These are phyloP conservation scores for Cryptus viduatorius DNA, from an alignment of 2,888 invertebrate genomes.

Conservation along the genomic window DNA sequence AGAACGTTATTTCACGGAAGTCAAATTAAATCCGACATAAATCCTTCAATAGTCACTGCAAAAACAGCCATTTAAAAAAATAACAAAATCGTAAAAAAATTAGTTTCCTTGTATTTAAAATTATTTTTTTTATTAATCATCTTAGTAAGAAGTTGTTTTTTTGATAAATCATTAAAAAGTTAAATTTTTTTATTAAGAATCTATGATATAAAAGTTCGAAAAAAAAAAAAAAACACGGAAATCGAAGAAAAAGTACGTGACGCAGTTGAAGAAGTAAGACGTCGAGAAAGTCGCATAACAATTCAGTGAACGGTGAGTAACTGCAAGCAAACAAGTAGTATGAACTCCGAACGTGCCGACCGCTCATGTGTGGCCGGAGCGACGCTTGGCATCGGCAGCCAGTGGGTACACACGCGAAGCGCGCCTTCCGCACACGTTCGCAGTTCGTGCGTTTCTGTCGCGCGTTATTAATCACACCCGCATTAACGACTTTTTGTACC, in stretches of 20 bases:
- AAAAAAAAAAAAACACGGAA: background rate
- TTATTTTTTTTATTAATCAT: too few relatives aligned
- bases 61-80: too few relatives aligned
- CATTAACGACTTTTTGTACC: conserved; percentile 73
- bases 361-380: background rate
- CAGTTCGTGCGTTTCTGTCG: conserved; percentile 62
- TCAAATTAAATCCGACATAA: background rate
- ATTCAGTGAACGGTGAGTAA: conserved; percentile 41
- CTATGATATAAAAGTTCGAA: too few relatives aligned
- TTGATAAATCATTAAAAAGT: too few relatives aligned
- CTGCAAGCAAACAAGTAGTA: conserved; percentile 57
- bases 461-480: conserved; percentile 78
- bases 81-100: too few relatives aligned
- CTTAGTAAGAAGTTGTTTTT: too few relatives aligned
- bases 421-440: conserved; percentile 18
- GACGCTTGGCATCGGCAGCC: too few relatives aligned
- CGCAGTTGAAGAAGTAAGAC: background rate
- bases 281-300: background rate
- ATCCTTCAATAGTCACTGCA: background rate
- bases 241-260: background rate
- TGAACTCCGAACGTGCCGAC: conserved; percentile 46
- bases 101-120: too few relatives aligned
- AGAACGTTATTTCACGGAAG: background rate
- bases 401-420: background rate
- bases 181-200: too few relatives aligned